Evolutionary conservation across 1,140 invertebrate genomes (phyloP), one percentile per base, ranked within the genome.

Genomic region (Aphaenogaster ashmeadi): DNA sequence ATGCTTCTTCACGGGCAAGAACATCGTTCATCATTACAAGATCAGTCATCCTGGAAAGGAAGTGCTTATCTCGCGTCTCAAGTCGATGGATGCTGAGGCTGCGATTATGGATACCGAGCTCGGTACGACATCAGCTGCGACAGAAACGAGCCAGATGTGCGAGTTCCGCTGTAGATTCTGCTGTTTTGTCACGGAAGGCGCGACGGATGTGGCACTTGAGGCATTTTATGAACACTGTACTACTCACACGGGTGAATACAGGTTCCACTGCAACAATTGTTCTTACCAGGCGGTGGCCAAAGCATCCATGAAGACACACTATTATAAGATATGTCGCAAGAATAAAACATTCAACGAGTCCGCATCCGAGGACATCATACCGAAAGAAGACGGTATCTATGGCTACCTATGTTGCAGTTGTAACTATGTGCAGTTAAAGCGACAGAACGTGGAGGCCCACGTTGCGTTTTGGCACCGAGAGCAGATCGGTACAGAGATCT

Each of bases 181-280:
- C 71, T 15, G 67, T 3, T 94, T 91, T 44, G 92, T 91, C 91
- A 95, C 85, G 87, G 95, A 93, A 92, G 95, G 91, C 93, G 95
- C 91, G 56, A 91, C 75, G 90, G 66, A 80, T 33, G 50, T 66
- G 41, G 93, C 69, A 5, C 86, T 95, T 18, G 93, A 96, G 90
- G 93, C 94, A 15, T 97, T 97, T 89, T 97, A 97, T 90, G 97
- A 97, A 91, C 97, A 98, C 89, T 96, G 97, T 18, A 96, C 96
- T n/a, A 96, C 94, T 67, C 97, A 98, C 84, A 98, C 97, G 0
- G 97, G 97, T 0, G 97, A 98, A 93, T 97, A 97, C 92, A 95
- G 97, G 72, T 96, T 96, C 84, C 90, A 92, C 3, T 98, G 97
- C 93, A 94, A 94, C 8, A 93, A 95, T 52, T 98, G 97, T 89